Conservation (phyloP, 35 echinoderm and acorn worm species). For the Lytechinus variegatus region DNA sequence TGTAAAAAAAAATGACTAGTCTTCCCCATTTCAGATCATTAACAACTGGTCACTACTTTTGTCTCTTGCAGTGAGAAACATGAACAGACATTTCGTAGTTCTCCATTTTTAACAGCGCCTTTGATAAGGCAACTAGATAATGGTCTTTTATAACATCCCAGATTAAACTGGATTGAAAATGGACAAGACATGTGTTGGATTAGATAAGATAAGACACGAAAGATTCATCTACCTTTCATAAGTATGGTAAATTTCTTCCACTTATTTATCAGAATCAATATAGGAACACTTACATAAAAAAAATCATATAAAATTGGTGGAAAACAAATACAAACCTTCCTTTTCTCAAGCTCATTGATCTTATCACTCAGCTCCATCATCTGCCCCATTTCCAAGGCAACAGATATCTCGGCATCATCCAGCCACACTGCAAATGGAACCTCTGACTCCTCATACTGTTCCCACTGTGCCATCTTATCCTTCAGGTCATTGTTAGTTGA, state of each 20-base stretch:
- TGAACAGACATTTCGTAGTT: too few relatives aligned
- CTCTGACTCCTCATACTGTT: constrained; percentile 48
- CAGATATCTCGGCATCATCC: constrained; percentile 49
- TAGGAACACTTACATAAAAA: neutral
- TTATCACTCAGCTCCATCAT: constrained; percentile 64
- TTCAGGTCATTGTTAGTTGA: constrained; percentile 41
- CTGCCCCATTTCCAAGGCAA: constrained; percentile 33
- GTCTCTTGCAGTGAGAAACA: too few relatives aligned
- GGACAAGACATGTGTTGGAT: too few relatives aligned
- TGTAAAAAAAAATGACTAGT: too few relatives aligned
- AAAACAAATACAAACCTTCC: constrained; percentile 56
- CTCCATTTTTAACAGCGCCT: too few relatives aligned
- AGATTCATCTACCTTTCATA: neutral
- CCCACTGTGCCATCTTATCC: constrained; percentile 58
- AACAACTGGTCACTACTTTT: too few relatives aligned
- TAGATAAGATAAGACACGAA: too few relatives aligned
- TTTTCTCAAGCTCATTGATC: constrained; percentile 69
- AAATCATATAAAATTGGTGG: neutral
- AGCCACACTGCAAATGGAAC: constrained; percentile 60
- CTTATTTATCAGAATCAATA: neutral
- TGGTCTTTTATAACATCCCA: too few relatives aligned
- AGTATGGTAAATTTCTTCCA: neutral
- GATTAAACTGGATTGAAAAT: too few relatives aligned
- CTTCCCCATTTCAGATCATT: too few relatives aligned
- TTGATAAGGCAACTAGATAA: too few relatives aligned